Conservation (phyloP, 1,140 invertebrate species). For the Delia radicum region DNA sequence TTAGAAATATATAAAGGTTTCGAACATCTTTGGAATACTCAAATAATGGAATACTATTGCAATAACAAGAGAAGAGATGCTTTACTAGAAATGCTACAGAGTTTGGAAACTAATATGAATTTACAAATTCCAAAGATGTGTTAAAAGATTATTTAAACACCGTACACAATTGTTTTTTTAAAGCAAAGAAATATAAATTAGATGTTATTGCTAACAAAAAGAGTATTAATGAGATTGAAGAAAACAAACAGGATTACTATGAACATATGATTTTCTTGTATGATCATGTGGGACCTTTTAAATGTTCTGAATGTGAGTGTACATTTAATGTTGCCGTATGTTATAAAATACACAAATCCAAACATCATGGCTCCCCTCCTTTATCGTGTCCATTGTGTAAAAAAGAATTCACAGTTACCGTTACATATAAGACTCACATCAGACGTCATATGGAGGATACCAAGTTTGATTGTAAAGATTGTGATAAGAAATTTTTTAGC, state of each 20-base stretch:
- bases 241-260: not conserved
- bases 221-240: not conserved
- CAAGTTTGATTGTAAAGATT: conserved; percentile 43
- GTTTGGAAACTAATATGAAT: not conserved
- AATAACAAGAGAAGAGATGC: conserved; percentile 9
- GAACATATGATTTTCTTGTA: not conserved
- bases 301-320: not conserved
- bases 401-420: not conserved
- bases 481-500: conserved; percentile 45
- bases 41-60: conserved; percentile 12
- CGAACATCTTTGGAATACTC: conserved; percentile 20
- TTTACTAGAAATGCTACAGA: not conserved
- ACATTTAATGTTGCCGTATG: not conserved
- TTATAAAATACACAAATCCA: not conserved
- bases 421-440: conserved; percentile 32
- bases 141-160: not conserved
- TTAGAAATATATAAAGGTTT: conserved; percentile 1
- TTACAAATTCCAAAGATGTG: not conserved
- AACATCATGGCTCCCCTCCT: not conserved
- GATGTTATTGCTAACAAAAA: not conserved
- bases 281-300: not conserved
- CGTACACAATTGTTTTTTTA: conserved; percentile 1
- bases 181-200: conserved; percentile 9
- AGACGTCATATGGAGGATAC: conserved; percentile 41
- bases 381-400: not conserved